phyloP scores from a whole-genome alignment of 2,888 invertebrate genomes.

The Drepana falcataria region DNA sequence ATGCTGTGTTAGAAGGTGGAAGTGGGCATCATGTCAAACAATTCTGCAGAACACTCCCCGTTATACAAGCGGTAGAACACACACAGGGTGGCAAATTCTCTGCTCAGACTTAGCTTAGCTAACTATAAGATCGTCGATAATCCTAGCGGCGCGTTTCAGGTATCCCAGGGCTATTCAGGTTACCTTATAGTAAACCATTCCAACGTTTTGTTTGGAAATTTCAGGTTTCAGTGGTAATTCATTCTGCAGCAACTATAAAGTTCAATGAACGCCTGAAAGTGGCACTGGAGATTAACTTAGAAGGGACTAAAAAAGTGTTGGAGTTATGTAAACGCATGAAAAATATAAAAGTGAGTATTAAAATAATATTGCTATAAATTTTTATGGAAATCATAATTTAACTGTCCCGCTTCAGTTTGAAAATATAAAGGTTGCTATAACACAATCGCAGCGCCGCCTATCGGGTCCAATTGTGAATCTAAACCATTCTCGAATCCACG shows the following conservation, averaged over 20 bases:
- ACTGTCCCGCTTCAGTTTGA: too few species aligned
- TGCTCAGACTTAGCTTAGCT: too few species aligned
- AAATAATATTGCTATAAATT: background rate
- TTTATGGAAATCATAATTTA: slow-evolving; percentile 1
- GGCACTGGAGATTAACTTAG: slow-evolving; percentile 31
- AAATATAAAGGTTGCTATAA: too few species aligned
- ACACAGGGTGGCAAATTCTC: too few species aligned
- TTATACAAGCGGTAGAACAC: too few species aligned
- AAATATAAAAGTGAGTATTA: slow-evolving; percentile 29
- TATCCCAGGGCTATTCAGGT: slow-evolving; percentile 85
- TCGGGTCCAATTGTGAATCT: too few species aligned
- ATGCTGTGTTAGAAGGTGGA: too few species aligned
- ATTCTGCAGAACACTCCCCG: too few species aligned
- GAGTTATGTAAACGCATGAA: slow-evolving; percentile 28
- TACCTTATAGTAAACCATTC: background rate
- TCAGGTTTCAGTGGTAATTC: slow-evolving; percentile 60
- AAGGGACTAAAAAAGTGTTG: slow-evolving; percentile 31
- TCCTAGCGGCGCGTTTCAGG: slow-evolving; percentile 58
- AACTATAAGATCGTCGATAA: slow-evolving; percentile 60
- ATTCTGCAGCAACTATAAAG: slow-evolving; percentile 36
- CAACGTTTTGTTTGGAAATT: slow-evolving; percentile 10
- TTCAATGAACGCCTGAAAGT: slow-evolving; percentile 30
- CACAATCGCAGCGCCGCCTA: too few species aligned
- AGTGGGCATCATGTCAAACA: too few species aligned
- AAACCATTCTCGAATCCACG: too few species aligned